A percentile compares a stretch with the other conserved stretches of the same genome.
Evolutionary conservation across 2,888 invertebrate genomes (phyloP).

Genomic region (Tetragnatha montana): DNA sequence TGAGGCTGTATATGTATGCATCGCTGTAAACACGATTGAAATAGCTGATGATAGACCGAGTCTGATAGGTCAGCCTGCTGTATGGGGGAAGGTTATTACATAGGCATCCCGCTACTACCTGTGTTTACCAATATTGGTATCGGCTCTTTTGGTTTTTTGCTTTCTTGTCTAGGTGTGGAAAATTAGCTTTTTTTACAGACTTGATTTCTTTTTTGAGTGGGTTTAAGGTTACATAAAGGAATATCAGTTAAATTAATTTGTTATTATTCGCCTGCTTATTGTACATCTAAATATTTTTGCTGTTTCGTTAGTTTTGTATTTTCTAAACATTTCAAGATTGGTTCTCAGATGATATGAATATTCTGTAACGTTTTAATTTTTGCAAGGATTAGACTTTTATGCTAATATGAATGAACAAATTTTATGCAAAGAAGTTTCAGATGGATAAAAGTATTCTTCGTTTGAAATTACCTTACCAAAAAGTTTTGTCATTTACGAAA

Average conservation of each 20-base stretch:
- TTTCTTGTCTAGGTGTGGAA: background rate
- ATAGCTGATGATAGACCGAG: constrained; percentile 62
- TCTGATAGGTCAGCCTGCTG: constrained; percentile 46
- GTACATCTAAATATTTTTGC: background rate
- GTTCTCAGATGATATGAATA: too few species aligned
- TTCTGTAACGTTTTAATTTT: too few species aligned
- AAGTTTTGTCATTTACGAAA: too few species aligned
- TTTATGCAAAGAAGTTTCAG: too few species aligned
- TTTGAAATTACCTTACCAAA: too few species aligned
- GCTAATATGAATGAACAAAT: too few species aligned
- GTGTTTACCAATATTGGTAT: constrained; percentile 62
- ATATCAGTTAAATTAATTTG: constrained; percentile 1
- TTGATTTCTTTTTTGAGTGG: background rate
- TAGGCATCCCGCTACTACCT: constrained; percentile 47
- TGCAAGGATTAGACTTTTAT: too few species aligned
- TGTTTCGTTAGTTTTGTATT: too few species aligned
- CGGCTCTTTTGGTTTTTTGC: constrained; percentile 27
- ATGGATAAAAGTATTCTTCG: too few species aligned
- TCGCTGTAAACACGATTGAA: constrained; percentile 55
- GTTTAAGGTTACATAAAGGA: too few species aligned
- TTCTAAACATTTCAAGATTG: too few species aligned
- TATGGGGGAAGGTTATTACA: constrained; percentile 40
- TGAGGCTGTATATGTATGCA: constrained; percentile 42
- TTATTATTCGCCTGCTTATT: background rate
- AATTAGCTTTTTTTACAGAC: constrained; percentile 31